Percentiles rank a stretch among this genome's conserved stretches.
These are phyloP conservation scores for Leptopilina boulardi DNA, from an alignment of 1,140 invertebrate species.

Conservation along the genomic window DNA sequence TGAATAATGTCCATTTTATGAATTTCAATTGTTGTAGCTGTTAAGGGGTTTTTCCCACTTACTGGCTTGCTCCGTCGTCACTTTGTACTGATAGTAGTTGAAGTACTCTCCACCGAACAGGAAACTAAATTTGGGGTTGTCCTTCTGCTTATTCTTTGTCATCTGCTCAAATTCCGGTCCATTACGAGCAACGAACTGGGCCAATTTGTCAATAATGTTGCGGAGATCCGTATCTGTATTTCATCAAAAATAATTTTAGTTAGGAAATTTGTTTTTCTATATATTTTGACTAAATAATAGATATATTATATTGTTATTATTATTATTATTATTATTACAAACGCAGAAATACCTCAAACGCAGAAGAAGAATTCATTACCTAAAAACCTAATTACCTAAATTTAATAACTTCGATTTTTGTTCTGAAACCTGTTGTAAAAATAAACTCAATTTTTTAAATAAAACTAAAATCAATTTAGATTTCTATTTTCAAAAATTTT, in stretches of 20 bases:
- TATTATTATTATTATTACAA: not conserved
- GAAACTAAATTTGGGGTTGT: constrained; percentile 97
- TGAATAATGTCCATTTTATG: constrained; percentile 58
- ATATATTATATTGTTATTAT: too few species aligned
- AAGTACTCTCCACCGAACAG: constrained; percentile 96
- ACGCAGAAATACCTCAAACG: not conserved
- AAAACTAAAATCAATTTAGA: not conserved
- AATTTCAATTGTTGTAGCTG: constrained; percentile 65
- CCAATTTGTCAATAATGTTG: constrained; percentile 98
- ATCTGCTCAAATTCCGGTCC: constrained; percentile 98
- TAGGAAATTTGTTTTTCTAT: not conserved
- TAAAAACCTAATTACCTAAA: constrained; percentile 1
- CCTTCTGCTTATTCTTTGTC: constrained; percentile 98
- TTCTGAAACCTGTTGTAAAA: not conserved
- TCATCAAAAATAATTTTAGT: not conserved
- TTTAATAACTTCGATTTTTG: not conserved
- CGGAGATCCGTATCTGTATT: constrained; percentile 89
- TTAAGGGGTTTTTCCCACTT: constrained; percentile 76
- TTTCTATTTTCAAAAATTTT: too few species aligned
- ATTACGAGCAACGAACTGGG: constrained; percentile 98
- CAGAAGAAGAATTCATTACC: not conserved
- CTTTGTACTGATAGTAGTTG: constrained; percentile 98
- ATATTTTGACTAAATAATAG: not conserved
- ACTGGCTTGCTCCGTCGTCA: constrained; percentile 92
- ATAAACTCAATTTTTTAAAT: not conserved